phyloP scores from a whole-genome alignment of 2,797 vertebrate genomes.

The Adelosebastes latens region DNA sequence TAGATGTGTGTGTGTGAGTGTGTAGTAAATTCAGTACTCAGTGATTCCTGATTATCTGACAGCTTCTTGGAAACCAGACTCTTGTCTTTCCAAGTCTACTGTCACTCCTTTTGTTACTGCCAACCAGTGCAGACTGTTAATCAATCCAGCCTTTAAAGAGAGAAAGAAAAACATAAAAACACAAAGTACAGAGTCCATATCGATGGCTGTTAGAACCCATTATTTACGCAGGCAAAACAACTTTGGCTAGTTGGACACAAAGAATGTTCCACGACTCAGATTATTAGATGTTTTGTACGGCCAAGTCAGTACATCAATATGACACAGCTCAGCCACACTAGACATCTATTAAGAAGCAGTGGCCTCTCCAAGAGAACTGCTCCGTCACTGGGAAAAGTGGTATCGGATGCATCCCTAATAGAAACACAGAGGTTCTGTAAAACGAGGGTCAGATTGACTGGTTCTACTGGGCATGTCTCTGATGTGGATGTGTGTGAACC shows the following conservation, averaged over 20 bases:
- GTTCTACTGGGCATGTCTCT: neutral
- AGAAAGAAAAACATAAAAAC: neutral
- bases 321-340: neutral
- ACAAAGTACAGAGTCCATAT: neutral
- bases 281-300: neutral
- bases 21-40: neutral
- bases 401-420: neutral
- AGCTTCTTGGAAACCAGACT: constrained; percentile 6
- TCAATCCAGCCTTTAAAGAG: neutral
- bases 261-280: neutral
- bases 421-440: neutral
- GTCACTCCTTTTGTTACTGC: neutral
- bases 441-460: neutral
- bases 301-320: neutral
- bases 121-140: neutral
- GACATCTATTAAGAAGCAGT: neutral
- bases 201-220: neutral
- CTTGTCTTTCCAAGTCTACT: neutral
- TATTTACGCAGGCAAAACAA: neutral
- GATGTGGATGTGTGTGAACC: neutral
- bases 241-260: neutral
- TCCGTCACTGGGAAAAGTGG: neutral
- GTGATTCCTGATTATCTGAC: constrained; percentile 2
- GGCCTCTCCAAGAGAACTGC: neutral
- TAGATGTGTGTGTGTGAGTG: neutral